Percentiles rank a stretch among this genome's conserved stretches.
phyloP scores from a whole-genome alignment of 2,113 vertebrate species.

The Oncorhynchus mykiss region DNA sequence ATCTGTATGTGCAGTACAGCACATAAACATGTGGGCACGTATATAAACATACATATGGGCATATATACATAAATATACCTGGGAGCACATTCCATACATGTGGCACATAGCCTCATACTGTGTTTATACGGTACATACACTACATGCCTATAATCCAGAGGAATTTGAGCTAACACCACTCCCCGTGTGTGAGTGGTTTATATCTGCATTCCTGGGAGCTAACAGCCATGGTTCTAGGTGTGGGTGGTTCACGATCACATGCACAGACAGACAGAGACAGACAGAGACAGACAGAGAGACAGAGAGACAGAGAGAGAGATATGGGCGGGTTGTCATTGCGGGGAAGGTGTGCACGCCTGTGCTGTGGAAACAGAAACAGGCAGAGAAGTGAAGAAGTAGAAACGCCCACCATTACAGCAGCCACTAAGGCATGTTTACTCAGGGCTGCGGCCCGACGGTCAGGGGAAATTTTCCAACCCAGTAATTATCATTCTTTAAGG shows the following conservation, averaged over 20 bases:
- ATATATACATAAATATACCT: not conserved
- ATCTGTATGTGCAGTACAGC: constrained; percentile 29
- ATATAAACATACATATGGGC: constrained; percentile 18
- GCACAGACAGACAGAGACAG: not conserved
- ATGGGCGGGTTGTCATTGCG: constrained; percentile 58
- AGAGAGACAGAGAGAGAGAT: constrained; percentile 12
- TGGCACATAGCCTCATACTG: not conserved
- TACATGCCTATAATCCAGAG: constrained; percentile 48
- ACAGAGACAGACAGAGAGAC: constrained; percentile 1
- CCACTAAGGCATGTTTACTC: constrained; percentile 76
- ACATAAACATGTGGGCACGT: not conserved
- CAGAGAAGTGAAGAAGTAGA: constrained; percentile 26
- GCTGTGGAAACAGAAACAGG: constrained; percentile 62
- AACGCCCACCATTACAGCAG: constrained; percentile 72
- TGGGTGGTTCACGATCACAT: not conserved
- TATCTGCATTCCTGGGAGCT: constrained; percentile 72
- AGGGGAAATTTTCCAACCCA: constrained; percentile 69
- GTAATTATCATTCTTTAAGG: constrained; percentile 76
- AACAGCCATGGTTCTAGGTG: constrained; percentile 63
- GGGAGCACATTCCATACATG: not conserved
- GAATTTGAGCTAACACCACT: constrained; percentile 68
- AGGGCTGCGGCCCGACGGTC: constrained; percentile 67
- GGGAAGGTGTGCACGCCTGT: constrained; percentile 69
- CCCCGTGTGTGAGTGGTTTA: constrained; percentile 68
- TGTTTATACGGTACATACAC: not conserved